Evolutionary conservation across 35 echinoderm and acorn worm species (phyloP), one percentile per base, ranked within the genome.

Genomic region (Nesometra sesokonis): DNA sequence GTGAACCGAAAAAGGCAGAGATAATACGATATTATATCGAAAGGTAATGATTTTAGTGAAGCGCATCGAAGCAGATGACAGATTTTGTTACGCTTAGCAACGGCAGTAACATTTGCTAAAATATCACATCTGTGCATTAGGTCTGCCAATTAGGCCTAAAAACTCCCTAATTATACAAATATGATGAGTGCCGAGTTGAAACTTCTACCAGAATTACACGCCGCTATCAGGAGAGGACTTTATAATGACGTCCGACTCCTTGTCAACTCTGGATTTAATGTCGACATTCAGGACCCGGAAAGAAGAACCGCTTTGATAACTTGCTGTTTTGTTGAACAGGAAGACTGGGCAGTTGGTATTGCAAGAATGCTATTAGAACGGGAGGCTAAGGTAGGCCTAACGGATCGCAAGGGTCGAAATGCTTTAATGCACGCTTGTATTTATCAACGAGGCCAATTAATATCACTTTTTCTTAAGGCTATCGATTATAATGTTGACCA

Each of bases 401-500:
- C 78, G 27, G 94, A 97, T 86, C 85, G 87, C 82, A 82, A 77
- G 29, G 94, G 91, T 32, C 47, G 88, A 40, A 97, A 97, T 78
- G 94, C 91, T 2, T 86, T 97, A n/a, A 93, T 93, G 32, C 87
- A 93, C 52, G 94, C 94, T 29, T 86, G 91, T 78, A 85, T 97
- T 32, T 90, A 85, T 36, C 85, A 83, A 32, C 85, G 94, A 17
- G 2, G 80, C 13, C 85, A 97, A 83, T 83, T 97, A 23, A 78
- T 91, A 0, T 57, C 82, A 23, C 34, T 97, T 47, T 93, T 86
- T 43, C 47, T 97, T 17, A 82, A 88, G 17, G 94, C 94, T 15
- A 83, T 97, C 17, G 94, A 97, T 76, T 97, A 85, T 81, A 88
- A 97, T 78, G 31, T 93, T 29, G 93, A 97, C 57, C 91, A 97